These are phyloP conservation scores for Drosophila lacteicornis DNA, from an alignment of 1,140 invertebrate genomes.

Conservation along the genomic window DNA sequence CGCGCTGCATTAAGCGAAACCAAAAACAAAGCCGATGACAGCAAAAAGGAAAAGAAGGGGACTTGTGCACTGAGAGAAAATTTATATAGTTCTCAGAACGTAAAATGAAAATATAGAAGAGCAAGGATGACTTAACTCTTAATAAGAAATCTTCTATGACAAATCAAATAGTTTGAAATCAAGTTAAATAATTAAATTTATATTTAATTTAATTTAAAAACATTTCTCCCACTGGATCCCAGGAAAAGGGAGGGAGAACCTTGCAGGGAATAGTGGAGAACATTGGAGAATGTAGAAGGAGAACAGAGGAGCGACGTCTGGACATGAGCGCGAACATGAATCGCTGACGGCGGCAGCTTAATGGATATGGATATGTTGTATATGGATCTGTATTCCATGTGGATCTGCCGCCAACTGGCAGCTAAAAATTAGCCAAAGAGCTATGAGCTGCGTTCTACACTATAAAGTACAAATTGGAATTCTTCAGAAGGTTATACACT, in stretches of 20 bases:
- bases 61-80: constrained; percentile 13
- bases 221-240: not conserved
- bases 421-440: constrained; percentile 47
- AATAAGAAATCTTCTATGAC: not conserved
- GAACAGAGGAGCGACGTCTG: constrained; percentile 59
- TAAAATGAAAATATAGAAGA: not conserved
- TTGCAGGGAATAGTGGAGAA: constrained; percentile 2
- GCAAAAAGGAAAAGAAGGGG: constrained; percentile 18
- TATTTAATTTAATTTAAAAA: no score
- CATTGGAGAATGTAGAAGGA: not conserved
- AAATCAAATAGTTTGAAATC: not conserved
- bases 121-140: no score
- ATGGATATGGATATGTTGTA: constrained; percentile 73
- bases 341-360: constrained; percentile 79
- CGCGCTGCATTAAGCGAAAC: constrained; percentile 76
- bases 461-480: constrained; percentile 7
- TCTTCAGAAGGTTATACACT: not conserved
- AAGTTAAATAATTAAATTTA: not conserved
- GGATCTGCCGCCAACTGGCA: constrained; percentile 19
- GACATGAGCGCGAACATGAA: constrained; percentile 79
- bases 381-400: constrained; percentile 36
- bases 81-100: accelerated
- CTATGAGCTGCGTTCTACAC: constrained; percentile 23
- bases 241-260: not conserved
- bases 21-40: constrained; percentile 50